Conservation (phyloP, 2,113 vertebrate species). For the Nibea albiflora region DNA sequence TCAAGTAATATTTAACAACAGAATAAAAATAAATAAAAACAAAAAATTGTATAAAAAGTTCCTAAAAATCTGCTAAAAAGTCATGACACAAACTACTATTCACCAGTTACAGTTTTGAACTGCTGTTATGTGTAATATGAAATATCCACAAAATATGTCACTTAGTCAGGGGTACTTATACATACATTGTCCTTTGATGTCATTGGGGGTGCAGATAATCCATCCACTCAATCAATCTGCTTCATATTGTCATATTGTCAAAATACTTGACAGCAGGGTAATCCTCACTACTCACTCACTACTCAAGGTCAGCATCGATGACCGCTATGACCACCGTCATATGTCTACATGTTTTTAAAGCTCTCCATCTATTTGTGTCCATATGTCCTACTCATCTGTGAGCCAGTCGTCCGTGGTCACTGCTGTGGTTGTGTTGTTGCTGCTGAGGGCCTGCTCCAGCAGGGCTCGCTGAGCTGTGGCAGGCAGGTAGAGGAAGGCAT, state of each 20-base stretch:
- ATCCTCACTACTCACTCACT: slow-evolving; percentile 26
- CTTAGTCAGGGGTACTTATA: no score
- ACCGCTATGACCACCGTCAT: background rate
- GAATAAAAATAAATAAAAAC: no score
- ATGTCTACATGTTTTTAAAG: slow-evolving; percentile 5
- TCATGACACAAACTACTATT: no score
- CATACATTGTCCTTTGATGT: background rate
- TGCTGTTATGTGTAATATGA: no score
- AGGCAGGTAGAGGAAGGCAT: slow-evolving; percentile 84
- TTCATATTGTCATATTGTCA: background rate
- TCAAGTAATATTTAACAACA: background rate
- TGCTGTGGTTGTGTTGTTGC: slow-evolving; percentile 68
- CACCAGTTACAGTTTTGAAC: no score
- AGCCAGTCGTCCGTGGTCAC: slow-evolving; percentile 45
- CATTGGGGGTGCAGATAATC: background rate
- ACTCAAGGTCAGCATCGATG: background rate
- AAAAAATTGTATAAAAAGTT: no score
- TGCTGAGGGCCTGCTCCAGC: slow-evolving; percentile 73
- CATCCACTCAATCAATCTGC: background rate
- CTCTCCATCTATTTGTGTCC: background rate
- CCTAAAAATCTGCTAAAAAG: no score
- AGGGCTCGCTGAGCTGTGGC: slow-evolving; percentile 75
- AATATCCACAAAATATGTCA: no score
- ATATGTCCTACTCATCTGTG: slow-evolving; percentile 21
- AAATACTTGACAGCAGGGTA: background rate